phyloP scores from a whole-genome alignment of 2,888 invertebrate genomes.

The Himalopsyche kuldschensis region DNA sequence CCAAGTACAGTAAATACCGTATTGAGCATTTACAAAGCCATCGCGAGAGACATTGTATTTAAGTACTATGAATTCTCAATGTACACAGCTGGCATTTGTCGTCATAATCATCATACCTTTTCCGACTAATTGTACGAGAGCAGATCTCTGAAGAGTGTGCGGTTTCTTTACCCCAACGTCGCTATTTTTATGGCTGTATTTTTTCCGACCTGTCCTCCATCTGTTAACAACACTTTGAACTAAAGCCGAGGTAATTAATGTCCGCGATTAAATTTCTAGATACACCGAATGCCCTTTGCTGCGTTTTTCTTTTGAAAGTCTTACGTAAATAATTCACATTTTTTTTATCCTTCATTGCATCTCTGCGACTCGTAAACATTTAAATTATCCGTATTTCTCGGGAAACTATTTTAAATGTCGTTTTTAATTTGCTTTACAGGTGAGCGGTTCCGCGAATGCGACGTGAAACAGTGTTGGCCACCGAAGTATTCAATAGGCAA shows the following conservation, averaged over 20 bases:
- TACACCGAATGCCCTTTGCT: not conserved
- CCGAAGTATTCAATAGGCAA: no score
- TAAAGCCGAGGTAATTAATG: conserved; percentile 1
- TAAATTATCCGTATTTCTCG: not conserved
- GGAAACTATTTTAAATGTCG: not conserved
- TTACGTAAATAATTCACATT: not conserved
- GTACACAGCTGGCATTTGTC: not conserved
- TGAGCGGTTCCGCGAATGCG: not conserved
- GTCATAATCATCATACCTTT: not conserved
- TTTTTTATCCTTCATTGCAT: not conserved
- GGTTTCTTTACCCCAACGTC: not conserved
- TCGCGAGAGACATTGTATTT: no score
- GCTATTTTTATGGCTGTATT: not conserved
- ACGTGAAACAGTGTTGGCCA: not conserved
- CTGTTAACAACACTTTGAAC: not conserved
- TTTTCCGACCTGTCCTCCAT: not conserved
- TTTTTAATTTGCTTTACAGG: not conserved
- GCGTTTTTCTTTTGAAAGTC: not conserved
- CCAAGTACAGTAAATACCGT: no score
- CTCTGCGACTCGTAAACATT: not conserved
- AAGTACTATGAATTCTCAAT: not conserved
- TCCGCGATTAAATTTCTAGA: not conserved
- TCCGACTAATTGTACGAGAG: not conserved
- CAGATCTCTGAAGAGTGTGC: not conserved
- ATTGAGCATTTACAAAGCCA: no score